A percentile compares a stretch with the other conserved stretches of the same genome.
phyloP scores from a whole-genome alignment of 2,113 vertebrate species.

The Halcyon malimbica region DNA sequence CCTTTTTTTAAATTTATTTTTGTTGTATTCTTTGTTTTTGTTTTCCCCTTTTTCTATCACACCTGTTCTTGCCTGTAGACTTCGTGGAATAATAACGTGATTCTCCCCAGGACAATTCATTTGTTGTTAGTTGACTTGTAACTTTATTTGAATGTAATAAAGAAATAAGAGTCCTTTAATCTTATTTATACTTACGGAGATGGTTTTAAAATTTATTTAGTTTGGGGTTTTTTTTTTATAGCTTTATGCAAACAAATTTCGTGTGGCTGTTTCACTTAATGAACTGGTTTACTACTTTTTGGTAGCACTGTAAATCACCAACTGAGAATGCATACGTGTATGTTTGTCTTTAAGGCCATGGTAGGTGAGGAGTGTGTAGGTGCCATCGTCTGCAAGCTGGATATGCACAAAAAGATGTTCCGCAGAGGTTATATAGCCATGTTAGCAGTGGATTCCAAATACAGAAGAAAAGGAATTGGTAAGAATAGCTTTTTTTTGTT shows the following conservation, averaged over 20 bases:
- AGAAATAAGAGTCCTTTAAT: background rate
- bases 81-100: background rate
- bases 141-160: background rate
- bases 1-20: background rate
- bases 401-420: conserved; percentile 99
- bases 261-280: background rate
- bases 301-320: conserved; percentile 18
- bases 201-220: fast-evolving
- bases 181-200: background rate
- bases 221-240: background rate
- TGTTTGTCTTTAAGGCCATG: conserved; percentile 92
- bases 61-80: background rate
- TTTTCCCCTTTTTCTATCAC: background rate
- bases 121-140: background rate
- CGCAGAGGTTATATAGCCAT: conserved; percentile 99
- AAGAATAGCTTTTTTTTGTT: conserved; percentile 70
- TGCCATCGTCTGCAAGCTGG: conserved; percentile 99
- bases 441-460: conserved; percentile 99
- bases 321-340: conserved; percentile 70
- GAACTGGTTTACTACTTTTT: conserved; percentile 25
- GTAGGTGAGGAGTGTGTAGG: conserved; percentile 98
- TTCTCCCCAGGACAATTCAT: background rate
- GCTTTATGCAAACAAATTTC: background rate
- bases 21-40: no score
- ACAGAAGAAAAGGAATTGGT: conserved; percentile 99